phyloP scores from a whole-genome alignment of 2,888 invertebrate species.

The Drosophila neonasuta region DNA sequence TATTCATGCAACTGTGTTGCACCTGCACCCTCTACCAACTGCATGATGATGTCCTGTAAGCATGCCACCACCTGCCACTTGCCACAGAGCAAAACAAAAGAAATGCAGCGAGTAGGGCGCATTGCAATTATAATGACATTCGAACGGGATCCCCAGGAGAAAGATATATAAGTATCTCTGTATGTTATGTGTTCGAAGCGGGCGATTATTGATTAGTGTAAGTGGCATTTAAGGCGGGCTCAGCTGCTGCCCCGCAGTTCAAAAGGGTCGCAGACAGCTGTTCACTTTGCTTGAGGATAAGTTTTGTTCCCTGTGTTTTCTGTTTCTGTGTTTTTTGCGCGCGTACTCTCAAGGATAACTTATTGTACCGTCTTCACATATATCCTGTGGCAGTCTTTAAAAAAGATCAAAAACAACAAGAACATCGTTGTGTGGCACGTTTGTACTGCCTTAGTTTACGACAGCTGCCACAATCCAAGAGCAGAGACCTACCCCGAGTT shows the following conservation, averaged over 20 bases:
- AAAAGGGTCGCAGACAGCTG: conserved; percentile 49
- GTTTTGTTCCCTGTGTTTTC: conserved; percentile 13
- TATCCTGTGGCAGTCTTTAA: conserved; percentile 38
- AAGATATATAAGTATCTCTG: conserved; percentile 22
- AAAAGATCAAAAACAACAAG: conserved; percentile 6
- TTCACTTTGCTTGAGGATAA: conserved; percentile 24
- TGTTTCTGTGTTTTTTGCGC: conserved; percentile 8
- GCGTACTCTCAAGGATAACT: conserved; percentile 49
- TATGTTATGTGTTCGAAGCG: not conserved
- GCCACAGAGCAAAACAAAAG: not conserved
- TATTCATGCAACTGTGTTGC: conserved; percentile 17
- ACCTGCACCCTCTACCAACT: conserved; percentile 12
- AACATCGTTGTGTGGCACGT: conserved; percentile 34
- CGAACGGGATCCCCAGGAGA: conserved; percentile 8
- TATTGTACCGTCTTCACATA: conserved; percentile 27
- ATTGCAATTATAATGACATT: conserved; percentile 28
- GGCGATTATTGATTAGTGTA: conserved; percentile 70
- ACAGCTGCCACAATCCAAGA: conserved; percentile 58
- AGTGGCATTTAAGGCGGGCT: conserved; percentile 56
- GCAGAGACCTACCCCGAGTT: conserved; percentile 44
- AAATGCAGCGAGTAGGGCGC: not conserved
- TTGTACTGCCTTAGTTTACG: conserved; percentile 67
- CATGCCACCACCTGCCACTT: conserved; percentile 32
- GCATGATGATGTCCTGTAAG: conserved; percentile 20
- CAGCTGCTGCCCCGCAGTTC: conserved; percentile 12